A percentile compares a stretch with the other conserved stretches of the same genome.
Conservation (phyloP, 2,888 invertebrate genomes). For the Drosophila mulleri region DNA sequence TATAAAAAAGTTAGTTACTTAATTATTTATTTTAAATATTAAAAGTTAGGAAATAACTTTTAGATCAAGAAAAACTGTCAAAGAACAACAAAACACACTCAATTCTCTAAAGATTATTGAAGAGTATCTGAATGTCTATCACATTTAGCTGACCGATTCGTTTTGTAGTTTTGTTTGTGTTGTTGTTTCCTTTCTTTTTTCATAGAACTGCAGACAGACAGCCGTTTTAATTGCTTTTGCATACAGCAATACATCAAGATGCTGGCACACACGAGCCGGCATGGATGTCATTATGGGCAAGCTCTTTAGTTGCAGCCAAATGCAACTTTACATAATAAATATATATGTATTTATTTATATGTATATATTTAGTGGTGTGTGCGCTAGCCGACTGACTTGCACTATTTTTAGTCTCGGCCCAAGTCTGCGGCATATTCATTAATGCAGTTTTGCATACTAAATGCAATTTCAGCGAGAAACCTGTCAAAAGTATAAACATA, state of each 20-base stretch:
- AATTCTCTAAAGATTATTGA: not conserved
- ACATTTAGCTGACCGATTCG: not conserved
- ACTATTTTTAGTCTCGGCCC: slow-evolving; percentile 73
- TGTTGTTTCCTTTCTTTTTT: not conserved
- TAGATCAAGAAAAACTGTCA: no score
- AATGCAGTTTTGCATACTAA: slow-evolving; percentile 57
- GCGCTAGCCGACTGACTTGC: slow-evolving; percentile 70
- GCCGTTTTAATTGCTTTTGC: slow-evolving; percentile 80
- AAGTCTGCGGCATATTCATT: slow-evolving; percentile 57
- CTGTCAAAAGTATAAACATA: slow-evolving; percentile 60
- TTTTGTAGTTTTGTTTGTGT: slow-evolving; percentile 13
- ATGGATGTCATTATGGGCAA: slow-evolving; percentile 70
- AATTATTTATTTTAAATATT: no score
- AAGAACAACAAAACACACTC: not conserved
- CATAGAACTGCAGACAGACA: slow-evolving; percentile 66
- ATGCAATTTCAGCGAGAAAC: slow-evolving; percentile 44
- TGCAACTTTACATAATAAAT: slow-evolving; percentile 72
- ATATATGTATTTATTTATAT: slow-evolving; percentile 28
- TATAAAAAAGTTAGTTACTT: no score
- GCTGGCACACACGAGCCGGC: slow-evolving; percentile 64
- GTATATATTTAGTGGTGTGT: slow-evolving; percentile 28
- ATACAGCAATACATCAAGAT: slow-evolving; percentile 78
- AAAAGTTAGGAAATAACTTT: no score
- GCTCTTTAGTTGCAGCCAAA: slow-evolving; percentile 67
- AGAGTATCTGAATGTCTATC: slow-evolving; percentile 12